A percentile compares a stretch with the other conserved stretches of the same genome.
Evolutionary conservation across 2,888 invertebrate species (phyloP).

Genomic region (Drosophila nigricruria): DNA sequence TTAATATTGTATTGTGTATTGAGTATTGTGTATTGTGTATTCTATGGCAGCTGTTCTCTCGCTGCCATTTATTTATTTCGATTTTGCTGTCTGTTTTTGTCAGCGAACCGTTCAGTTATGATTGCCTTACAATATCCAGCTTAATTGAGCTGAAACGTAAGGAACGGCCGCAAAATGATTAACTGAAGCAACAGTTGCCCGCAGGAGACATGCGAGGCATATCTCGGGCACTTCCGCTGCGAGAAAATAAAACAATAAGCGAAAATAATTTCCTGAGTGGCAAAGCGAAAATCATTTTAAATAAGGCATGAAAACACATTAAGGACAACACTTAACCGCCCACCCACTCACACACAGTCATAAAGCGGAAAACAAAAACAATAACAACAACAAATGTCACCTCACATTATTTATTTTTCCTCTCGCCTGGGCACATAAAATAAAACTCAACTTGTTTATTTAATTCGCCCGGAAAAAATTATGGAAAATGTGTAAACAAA

Average conservation of each 20-base stretch:
- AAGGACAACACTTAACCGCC: conserved; percentile 54
- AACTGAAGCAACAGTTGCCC: conserved; percentile 61
- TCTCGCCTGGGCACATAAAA: conserved; percentile 31
- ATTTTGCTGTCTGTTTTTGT: conserved; percentile 11
- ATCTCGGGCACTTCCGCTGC: conserved; percentile 26
- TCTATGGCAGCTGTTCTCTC: background rate
- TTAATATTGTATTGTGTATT: conserved; percentile 18
- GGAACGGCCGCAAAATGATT: conserved; percentile 48
- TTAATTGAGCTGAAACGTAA: conserved; percentile 62
- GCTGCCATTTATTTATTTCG: background rate
- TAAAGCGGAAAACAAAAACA: background rate
- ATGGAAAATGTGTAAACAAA: conserved; percentile 13
- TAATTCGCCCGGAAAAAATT: conserved; percentile 43
- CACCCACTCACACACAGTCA: conserved; percentile 8
- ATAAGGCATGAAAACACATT: conserved; percentile 77
- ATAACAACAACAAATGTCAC: conserved; percentile 40
- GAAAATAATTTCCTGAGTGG: conserved; percentile 69
- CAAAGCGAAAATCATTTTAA: conserved; percentile 75
- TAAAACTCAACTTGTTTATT: conserved; percentile 58
- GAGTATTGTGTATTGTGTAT: background rate
- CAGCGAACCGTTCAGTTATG: conserved; percentile 17
- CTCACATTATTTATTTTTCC: conserved; percentile 61
- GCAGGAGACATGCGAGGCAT: conserved; percentile 24
- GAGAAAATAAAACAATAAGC: conserved; percentile 54
- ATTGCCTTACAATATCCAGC: conserved; percentile 29